Percentiles rank a stretch among this genome's conserved stretches.
These are phyloP conservation scores for Scalopus aquaticus DNA, from an alignment of 2,113 vertebrate species.

Conservation along the genomic window DNA sequence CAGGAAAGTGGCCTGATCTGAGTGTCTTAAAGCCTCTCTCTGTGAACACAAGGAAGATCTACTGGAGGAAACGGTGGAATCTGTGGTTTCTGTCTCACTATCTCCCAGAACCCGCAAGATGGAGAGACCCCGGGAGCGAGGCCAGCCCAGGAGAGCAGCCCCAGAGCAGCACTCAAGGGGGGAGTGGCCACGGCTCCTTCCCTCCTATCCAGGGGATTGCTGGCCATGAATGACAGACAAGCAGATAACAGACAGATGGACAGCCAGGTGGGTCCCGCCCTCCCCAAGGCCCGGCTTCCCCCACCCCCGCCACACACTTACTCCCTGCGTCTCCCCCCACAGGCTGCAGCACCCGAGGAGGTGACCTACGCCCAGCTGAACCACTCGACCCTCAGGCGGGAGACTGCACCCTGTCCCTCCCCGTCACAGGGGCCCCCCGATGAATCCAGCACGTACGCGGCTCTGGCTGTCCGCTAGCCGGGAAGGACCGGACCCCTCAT, in stretches of 20 bases:
- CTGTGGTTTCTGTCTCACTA: not conserved
- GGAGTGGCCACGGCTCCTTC: rapidly evolving
- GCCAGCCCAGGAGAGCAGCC: rapidly evolving
- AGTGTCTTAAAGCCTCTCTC: rapidly evolving
- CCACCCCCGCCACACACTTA: not conserved
- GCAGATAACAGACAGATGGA: not conserved
- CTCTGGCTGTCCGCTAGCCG: no score
- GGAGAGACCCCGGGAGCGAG: not conserved
- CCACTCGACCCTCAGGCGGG: rapidly evolving
- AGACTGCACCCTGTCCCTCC: rapidly evolving
- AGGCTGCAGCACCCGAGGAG: not conserved
- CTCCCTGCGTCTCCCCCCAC: not conserved
- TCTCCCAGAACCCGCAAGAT: not conserved
- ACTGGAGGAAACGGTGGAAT: rapidly evolving
- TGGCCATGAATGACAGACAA: rapidly evolving
- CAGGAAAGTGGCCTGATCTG: not conserved
- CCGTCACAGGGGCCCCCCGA: rapidly evolving
- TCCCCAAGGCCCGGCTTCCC: rapidly evolving
- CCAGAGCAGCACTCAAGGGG: rapidly evolving
- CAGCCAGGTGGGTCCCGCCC: not conserved
- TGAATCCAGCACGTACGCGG: not conserved
- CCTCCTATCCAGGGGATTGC: rapidly evolving
- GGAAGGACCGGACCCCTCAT: no score
- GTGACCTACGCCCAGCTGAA: conserved; percentile 13
- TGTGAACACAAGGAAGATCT: not conserved